These are phyloP conservation scores for Aphaenogaster rudis DNA, from an alignment of 1,140 invertebrate species.

Conservation along the genomic window DNA sequence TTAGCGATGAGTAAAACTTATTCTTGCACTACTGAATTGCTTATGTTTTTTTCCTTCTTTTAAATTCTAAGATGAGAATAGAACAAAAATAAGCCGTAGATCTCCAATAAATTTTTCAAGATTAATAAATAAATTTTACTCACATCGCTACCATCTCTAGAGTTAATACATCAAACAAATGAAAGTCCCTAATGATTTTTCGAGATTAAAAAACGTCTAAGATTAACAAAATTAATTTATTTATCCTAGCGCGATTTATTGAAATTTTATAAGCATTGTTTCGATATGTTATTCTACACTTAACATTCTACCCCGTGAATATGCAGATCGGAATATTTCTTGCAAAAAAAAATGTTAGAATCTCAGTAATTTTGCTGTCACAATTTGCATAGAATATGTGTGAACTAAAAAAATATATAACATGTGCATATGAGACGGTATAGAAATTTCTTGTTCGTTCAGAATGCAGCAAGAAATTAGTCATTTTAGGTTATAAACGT, in stretches of 20 bases:
- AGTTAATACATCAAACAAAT: constrained; percentile 36
- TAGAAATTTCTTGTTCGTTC: constrained; percentile 55
- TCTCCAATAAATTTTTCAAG: constrained; percentile 3
- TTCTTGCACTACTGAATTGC: not conserved
- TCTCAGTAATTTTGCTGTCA: not conserved
- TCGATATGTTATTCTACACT: not conserved
- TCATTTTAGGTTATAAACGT: constrained; percentile 61
- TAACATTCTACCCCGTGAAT: not conserved
- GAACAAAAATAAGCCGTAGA: not conserved
- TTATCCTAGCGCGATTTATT: constrained; percentile 2
- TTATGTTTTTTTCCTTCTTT: not conserved
- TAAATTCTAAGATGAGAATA: not conserved
- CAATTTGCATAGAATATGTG: not conserved
- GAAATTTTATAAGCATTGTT: not conserved
- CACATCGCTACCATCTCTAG: not conserved
- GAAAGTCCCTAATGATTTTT: constrained; percentile 45
- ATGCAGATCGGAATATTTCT: not conserved
- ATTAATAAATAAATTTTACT: constrained; percentile 26
- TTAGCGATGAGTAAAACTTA: constrained; percentile 9
- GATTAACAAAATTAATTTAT: constrained; percentile 9
- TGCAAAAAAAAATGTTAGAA: not conserved
- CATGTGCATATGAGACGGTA: not conserved
- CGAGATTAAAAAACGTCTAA: not conserved
- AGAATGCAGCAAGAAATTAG: constrained; percentile 75
- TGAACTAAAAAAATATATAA: constrained; percentile 14